phyloP scores from a whole-genome alignment of 1,140 invertebrate species.

The Ceratina australensis region DNA sequence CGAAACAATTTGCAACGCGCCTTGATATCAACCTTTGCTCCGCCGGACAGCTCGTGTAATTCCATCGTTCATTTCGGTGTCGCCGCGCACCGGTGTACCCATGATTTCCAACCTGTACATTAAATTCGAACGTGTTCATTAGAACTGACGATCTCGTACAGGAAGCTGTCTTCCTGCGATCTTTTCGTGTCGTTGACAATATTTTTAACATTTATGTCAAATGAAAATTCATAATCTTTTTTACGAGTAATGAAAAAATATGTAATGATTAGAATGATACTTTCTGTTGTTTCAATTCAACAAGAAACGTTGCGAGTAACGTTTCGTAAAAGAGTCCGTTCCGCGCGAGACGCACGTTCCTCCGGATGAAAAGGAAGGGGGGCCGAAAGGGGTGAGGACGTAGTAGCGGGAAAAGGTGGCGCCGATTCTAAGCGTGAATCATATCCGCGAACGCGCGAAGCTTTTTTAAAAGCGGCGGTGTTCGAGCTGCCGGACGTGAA shows the following conservation, averaged over 20 bases:
- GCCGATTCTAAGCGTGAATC: conserved; percentile 52
- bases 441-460: conserved; percentile 39
- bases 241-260: no score
- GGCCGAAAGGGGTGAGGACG: not conserved
- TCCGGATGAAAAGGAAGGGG: not conserved
- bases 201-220: no score
- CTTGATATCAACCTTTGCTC: conserved; percentile 39
- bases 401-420: conserved; percentile 18
- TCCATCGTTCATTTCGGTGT: conserved; percentile 23
- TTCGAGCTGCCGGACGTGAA: conserved; percentile 31
- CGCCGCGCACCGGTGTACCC: not conserved
- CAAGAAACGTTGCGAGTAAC: not conserved
- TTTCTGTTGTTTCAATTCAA: no score
- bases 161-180: no score
- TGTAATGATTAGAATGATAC: no score
- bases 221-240: no score
- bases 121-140: no score
- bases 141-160: no score
- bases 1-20: conserved; percentile 55
- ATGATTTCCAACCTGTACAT: no score
- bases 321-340: not conserved
- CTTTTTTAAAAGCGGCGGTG: conserved; percentile 56
- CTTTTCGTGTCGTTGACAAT: no score
- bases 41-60: conserved; percentile 30
- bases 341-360: no score